phyloP scores from a whole-genome alignment of 2,888 invertebrate species.

The Papilio gigon region DNA sequence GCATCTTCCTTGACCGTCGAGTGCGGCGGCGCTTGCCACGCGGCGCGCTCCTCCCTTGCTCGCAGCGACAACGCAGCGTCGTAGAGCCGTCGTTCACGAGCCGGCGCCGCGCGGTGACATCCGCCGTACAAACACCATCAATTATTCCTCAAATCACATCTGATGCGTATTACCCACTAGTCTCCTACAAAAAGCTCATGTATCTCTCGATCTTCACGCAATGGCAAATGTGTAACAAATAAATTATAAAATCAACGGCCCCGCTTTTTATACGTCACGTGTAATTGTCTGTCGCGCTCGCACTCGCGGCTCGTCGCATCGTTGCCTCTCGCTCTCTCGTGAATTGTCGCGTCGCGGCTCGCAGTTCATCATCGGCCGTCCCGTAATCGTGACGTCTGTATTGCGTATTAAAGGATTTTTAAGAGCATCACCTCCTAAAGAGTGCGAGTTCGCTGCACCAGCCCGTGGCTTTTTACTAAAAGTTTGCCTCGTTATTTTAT shows the following conservation, averaged over 20 bases:
- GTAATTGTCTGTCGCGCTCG: slow-evolving; percentile 58
- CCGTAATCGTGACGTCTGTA: slow-evolving; percentile 75
- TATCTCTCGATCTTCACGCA: slow-evolving; percentile 81
- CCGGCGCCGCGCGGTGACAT: slow-evolving; percentile 63
- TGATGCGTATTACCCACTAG: slow-evolving; percentile 76
- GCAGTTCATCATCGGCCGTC: slow-evolving; percentile 76
- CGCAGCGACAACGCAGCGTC: slow-evolving; percentile 50
- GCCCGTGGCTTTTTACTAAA: slow-evolving; percentile 45
- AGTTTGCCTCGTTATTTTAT: slow-evolving; percentile 28
- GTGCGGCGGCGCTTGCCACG: slow-evolving; percentile 46
- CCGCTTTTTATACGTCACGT: slow-evolving; percentile 74
- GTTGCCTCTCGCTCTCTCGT: slow-evolving; percentile 56
- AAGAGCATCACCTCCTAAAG: slow-evolving; percentile 61
- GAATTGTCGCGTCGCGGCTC: slow-evolving; percentile 65
- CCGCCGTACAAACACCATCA: slow-evolving; percentile 77
- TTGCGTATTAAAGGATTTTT: slow-evolving; percentile 56
- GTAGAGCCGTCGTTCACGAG: slow-evolving; percentile 66
- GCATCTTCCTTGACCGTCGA: slow-evolving; percentile 26
- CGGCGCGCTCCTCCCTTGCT: slow-evolving; percentile 56
- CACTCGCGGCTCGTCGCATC: slow-evolving; percentile 50
- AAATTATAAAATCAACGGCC: slow-evolving; percentile 82
- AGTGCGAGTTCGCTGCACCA: slow-evolving; percentile 66
- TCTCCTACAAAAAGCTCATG: slow-evolving; percentile 78
- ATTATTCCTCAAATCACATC: slow-evolving; percentile 80
- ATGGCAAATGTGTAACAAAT: slow-evolving; percentile 83